Evolutionary conservation across 1,140 invertebrate species (phyloP), one percentile per base, ranked within the genome.

Genomic region (Bombus affinis): DNA sequence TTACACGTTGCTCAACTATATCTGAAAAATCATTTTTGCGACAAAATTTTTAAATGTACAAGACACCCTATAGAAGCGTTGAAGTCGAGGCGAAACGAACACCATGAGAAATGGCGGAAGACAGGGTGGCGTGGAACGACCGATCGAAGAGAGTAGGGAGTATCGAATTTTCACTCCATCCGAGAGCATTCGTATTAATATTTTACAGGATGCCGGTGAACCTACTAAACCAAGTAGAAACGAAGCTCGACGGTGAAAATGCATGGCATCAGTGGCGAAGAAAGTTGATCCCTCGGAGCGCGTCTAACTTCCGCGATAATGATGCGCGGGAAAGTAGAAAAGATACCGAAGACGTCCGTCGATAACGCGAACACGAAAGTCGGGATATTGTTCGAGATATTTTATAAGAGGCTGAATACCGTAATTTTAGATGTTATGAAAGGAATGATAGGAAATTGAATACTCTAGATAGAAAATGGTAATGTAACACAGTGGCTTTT

Each of bases 161-260:
- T 93, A 94, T 94, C 93, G 92, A 92, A 93, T 93, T 94, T 94
- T 93, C 92, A 87, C 88, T 88, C 89, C 85, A 83, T 92, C 90
- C 91, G 88, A 88, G 86, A 86, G 92, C 88, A 92, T 89, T 91
- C 92, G 91, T 91, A 92, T 93, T 93, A 93, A 94, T 93, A 94
- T 92, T 94, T 92, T 88, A 94, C 83, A 65, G 80, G 88, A 87
- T 75, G 57, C 75, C 77, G 85, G 73, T 71, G 72, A 81, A 77
- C 83, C 65, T 66, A 87, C 44, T 79, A 73, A 70, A 79, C 79
- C 87, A 74, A 62, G 77, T 83, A 66, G 76, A 86, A 76, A 83
- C 80, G 80, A 83, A 80, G 88, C 65, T 83, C 88, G 87, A 85
- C 77, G 88, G 84, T 77, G 75, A 68, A 82, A 80, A 86, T 83